phyloP scores from a whole-genome alignment of 2,113 vertebrate species.

The Callorhinus ursinus region DNA sequence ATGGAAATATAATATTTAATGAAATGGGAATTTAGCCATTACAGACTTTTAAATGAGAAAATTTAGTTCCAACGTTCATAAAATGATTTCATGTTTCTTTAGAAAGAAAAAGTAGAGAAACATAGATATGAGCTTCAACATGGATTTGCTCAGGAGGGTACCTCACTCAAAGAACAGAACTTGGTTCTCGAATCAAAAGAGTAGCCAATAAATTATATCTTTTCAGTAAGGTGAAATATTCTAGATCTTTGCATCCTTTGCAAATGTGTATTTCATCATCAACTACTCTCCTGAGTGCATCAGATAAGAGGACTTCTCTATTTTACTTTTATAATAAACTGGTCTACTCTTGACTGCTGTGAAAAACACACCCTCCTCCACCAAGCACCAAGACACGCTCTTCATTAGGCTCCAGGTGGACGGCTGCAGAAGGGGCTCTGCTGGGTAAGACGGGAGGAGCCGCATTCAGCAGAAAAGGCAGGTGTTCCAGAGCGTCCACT shows the following conservation, averaged over 20 bases:
- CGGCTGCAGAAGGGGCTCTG: neutral
- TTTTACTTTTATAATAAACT: neutral
- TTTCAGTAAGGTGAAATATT: neutral
- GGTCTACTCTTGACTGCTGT: neutral
- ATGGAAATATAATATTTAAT: neutral
- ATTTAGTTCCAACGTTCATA: neutral
- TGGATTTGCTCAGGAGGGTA: neutral
- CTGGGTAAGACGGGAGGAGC: fast-evolving
- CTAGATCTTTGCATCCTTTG: neutral
- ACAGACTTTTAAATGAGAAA: neutral
- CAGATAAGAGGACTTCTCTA: neutral
- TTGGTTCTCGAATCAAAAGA: neutral
- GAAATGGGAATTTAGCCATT: neutral
- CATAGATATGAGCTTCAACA: fast-evolving
- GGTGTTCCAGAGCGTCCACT: neutral
- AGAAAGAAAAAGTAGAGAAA: neutral
- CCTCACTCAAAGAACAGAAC: neutral
- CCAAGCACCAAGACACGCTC: neutral
- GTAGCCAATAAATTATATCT: neutral
- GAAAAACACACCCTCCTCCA: neutral
- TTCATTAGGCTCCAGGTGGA: fast-evolving
- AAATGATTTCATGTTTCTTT: neutral
- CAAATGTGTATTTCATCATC: neutral
- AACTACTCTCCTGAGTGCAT: neutral
- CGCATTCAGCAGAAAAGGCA: neutral